Conservation (phyloP, 2,113 vertebrate species). For the Ranitomeya imitator region DNA sequence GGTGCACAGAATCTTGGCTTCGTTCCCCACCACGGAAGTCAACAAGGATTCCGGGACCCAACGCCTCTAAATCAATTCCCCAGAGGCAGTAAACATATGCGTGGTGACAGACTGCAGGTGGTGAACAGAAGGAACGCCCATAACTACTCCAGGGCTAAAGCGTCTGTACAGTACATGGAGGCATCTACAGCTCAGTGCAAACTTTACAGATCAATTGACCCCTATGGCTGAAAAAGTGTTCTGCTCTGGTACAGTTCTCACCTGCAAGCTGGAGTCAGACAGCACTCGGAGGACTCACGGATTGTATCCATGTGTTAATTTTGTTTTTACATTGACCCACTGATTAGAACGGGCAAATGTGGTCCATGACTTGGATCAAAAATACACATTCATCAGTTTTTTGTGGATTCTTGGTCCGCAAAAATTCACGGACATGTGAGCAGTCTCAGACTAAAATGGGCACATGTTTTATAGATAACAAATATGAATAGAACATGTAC, state of each 20-base stretch:
- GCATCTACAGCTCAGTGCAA: not conserved
- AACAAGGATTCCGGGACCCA: conserved; percentile 40
- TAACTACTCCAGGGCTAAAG: conserved; percentile 22
- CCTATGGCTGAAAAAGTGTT: not conserved
- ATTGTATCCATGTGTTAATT: no score
- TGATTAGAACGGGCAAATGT: no score
- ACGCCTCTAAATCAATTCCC: conserved; percentile 36
- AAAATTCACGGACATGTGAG: no score
- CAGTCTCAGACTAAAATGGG: no score
- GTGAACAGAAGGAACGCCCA: conserved; percentile 23
- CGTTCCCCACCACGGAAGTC: conserved; percentile 24
- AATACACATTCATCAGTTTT: no score
- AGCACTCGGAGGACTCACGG: no score
- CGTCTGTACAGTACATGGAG: not conserved
- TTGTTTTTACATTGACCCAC: no score
- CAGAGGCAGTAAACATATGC: conserved; percentile 32
- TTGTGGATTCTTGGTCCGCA: no score
- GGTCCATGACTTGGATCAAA: no score
- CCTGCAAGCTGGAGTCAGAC: not conserved
- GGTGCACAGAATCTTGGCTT: conserved; percentile 41
- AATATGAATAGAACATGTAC: no score
- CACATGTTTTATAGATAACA: no score
- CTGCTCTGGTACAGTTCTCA: not conserved
- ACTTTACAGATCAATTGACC: not conserved
- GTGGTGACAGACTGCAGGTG: conserved; percentile 23